These are phyloP conservation scores for Platysteira castanea DNA, from an alignment of 2,113 vertebrate genomes.

Conservation along the genomic window DNA sequence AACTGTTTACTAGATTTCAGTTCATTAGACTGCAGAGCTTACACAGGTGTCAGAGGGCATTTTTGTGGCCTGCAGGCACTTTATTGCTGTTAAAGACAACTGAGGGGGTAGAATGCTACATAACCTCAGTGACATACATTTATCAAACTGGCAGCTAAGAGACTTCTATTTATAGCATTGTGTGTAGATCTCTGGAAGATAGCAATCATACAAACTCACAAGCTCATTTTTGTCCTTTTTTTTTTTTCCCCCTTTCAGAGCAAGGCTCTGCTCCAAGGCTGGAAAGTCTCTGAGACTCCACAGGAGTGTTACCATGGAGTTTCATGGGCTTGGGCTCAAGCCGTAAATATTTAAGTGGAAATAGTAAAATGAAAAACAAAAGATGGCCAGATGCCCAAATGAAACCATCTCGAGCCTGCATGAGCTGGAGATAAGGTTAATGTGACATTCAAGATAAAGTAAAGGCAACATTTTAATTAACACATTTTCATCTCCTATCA, in stretches of 20 bases:
- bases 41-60: conserved; percentile 30
- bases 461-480: conserved; percentile 19
- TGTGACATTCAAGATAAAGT: conserved; percentile 4
- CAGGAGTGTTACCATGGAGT: conserved; percentile 13
- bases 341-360: not conserved
- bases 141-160: conserved; percentile 15
- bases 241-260: not conserved
- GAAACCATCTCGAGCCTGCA: not conserved
- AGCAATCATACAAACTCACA: not conserved
- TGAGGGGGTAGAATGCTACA: not conserved
- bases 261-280: not conserved
- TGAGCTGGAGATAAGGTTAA: not conserved
- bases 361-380: conserved; percentile 33
- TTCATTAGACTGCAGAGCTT: not conserved
- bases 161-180: not conserved
- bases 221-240: not conserved
- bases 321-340: conserved; percentile 17
- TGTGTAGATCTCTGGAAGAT: not conserved
- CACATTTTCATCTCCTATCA: not conserved
- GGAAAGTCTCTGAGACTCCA: not conserved
- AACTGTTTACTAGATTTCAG: not conserved
- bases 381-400: conserved; percentile 15
- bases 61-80: conserved; percentile 2
- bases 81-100: conserved; percentile 24
- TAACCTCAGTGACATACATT: conserved; percentile 24